Evolutionary conservation across 2,797 vertebrate genomes (phyloP).

Genomic region (Liasis olivaceus): DNA sequence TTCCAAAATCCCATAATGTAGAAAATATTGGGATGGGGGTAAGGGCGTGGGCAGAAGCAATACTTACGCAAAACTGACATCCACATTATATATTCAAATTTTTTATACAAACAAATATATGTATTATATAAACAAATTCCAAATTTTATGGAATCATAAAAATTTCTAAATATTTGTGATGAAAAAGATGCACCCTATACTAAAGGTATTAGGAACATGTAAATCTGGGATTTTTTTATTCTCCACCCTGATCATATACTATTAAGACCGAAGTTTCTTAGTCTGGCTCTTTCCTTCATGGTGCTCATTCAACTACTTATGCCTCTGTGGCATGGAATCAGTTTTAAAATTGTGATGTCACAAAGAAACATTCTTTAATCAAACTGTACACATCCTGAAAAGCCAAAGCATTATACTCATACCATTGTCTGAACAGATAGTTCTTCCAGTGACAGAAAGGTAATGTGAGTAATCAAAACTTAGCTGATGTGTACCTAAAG

Average conservation of each 20-base stretch:
- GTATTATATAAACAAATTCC: neutral
- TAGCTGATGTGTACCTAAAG: neutral
- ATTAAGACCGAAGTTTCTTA: neutral
- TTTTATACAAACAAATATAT: no score
- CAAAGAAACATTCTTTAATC: neutral
- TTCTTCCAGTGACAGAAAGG: neutral
- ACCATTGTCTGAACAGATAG: neutral
- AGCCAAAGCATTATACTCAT: neutral
- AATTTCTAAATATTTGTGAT: neutral
- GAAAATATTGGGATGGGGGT: neutral
- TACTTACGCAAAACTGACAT: neutral
- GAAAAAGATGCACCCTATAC: neutral
- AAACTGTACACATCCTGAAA: neutral
- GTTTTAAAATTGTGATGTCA: slow-evolving; percentile 58
- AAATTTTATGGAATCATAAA: slow-evolving; percentile 7
- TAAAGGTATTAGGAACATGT: rapidly evolving
- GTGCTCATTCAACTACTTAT: neutral
- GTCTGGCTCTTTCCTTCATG: neutral
- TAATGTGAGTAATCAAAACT: neutral
- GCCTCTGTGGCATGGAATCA: rapidly evolving
- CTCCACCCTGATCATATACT: neutral
- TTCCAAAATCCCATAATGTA: neutral
- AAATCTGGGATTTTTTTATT: neutral
- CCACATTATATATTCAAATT: rapidly evolving
- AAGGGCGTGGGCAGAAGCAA: neutral